phyloP scores from a whole-genome alignment of 2,113 vertebrate species.

The Anhinga anhinga region DNA sequence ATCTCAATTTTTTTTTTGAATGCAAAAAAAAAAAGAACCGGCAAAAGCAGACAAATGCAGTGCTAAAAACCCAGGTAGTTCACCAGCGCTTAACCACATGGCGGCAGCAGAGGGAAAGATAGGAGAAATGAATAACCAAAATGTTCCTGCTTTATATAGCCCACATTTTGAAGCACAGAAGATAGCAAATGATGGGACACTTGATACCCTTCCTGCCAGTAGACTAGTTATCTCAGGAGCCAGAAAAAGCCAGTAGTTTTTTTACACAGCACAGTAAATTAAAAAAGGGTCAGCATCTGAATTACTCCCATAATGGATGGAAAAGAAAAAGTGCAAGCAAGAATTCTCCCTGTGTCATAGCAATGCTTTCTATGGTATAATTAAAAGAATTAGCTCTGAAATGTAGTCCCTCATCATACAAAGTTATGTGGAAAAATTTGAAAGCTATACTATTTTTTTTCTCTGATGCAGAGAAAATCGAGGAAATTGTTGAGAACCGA shows the following conservation, averaged over 20 bases:
- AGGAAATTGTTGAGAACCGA: neutral
- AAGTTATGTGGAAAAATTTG: neutral
- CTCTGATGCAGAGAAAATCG: neutral
- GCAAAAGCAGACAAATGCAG: neutral
- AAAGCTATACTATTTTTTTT: neutral
- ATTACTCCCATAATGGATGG: neutral
- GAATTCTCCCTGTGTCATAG: neutral
- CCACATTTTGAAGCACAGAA: neutral
- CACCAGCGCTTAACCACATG: neutral
- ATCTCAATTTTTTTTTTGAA: neutral
- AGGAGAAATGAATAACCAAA: neutral
- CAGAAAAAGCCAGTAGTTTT: neutral
- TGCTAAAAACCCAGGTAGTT: neutral
- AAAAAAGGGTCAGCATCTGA: neutral
- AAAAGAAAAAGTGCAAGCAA: neutral
- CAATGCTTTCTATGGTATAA: neutral
- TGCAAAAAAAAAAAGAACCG: accelerated
- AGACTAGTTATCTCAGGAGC: neutral
- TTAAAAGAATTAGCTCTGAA: neutral
- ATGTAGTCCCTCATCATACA: neutral
- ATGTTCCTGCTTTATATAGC: neutral
- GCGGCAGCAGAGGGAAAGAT: slow-evolving; percentile 19
- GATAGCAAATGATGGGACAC: accelerated
- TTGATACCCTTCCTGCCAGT: neutral
- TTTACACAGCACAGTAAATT: neutral